phyloP scores from a whole-genome alignment of 2,888 invertebrate species.

The Pharmacophagus antenor region DNA sequence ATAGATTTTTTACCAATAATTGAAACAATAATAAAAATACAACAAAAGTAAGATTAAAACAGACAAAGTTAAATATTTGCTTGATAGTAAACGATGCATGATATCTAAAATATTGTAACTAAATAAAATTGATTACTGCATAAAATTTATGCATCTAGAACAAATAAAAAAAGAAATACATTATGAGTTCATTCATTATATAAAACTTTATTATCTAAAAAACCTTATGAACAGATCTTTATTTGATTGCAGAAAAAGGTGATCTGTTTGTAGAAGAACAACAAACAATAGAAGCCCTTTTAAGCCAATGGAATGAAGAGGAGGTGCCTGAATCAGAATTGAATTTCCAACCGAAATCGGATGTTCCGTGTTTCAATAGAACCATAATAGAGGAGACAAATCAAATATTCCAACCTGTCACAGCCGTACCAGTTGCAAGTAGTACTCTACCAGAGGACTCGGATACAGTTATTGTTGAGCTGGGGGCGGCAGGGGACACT shows the following conservation, averaged over 20 bases:
- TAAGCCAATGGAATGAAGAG: slow-evolving; percentile 76
- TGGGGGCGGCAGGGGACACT: slow-evolving; percentile 40
- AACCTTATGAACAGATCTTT: neutral
- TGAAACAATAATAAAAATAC: too few relatives aligned
- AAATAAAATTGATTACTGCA: too few relatives aligned
- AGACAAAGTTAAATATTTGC: too few relatives aligned
- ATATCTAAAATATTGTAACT: too few relatives aligned
- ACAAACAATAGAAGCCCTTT: slow-evolving; percentile 66
- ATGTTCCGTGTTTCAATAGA: slow-evolving; percentile 65
- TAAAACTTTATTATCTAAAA: too few relatives aligned
- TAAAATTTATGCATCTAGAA: too few relatives aligned
- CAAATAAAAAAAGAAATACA: too few relatives aligned
- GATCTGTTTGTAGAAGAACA: slow-evolving; percentile 69
- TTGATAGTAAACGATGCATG: too few relatives aligned
- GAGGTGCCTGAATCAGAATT: slow-evolving; percentile 63
- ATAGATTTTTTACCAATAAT: too few relatives aligned
- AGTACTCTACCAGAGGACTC: slow-evolving; percentile 45
- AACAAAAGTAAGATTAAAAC: too few relatives aligned
- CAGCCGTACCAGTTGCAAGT: slow-evolving; percentile 53
- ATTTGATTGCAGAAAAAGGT: slow-evolving; percentile 52
- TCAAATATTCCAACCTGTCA: slow-evolving; percentile 62
- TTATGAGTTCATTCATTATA: too few relatives aligned
- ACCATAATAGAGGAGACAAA: slow-evolving; percentile 67
- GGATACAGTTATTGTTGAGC: slow-evolving; percentile 57
- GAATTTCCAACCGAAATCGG: slow-evolving; percentile 39